Conservation (phyloP, 2,113 vertebrate species). For the Malaclemys terrapin region DNA sequence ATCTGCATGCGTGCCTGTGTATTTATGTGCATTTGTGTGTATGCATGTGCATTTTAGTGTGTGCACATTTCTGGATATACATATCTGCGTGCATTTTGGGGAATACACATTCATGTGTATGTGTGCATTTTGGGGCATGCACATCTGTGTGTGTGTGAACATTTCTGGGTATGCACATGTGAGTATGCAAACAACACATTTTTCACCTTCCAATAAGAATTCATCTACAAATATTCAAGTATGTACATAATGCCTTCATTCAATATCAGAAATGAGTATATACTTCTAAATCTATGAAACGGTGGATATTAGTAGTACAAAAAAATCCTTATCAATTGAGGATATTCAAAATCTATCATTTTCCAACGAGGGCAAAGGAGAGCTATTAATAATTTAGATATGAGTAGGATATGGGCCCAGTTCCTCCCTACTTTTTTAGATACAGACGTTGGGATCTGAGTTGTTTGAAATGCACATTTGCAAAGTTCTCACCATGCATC, state of each 20-base stretch:
- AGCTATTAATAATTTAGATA: slow-evolving; percentile 72
- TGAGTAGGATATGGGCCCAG: slow-evolving; percentile 40
- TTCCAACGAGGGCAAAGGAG: slow-evolving; percentile 31
- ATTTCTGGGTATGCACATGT: accelerated
- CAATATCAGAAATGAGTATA: slow-evolving; percentile 1
- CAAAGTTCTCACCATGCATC: slow-evolving; percentile 70
- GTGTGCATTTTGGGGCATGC: neutral
- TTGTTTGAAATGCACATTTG: slow-evolving; percentile 78
- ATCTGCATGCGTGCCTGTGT: accelerated
- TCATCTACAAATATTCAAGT: slow-evolving; percentile 33
- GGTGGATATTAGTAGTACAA: neutral
- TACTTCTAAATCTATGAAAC: neutral
- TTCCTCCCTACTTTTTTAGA: slow-evolving; percentile 71
- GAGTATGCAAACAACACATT: slow-evolving; percentile 18
- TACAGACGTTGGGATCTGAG: slow-evolving; percentile 73
- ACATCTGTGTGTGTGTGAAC: accelerated
- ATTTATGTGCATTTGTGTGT: accelerated
- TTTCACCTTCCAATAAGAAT: neutral
- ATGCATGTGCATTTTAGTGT: neutral
- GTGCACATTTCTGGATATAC: neutral
- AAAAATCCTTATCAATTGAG: neutral
- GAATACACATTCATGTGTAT: accelerated
- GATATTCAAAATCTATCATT: slow-evolving; percentile 61
- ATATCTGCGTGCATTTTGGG: neutral
- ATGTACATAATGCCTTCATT: slow-evolving; percentile 18